phyloP scores from a whole-genome alignment of 1,140 invertebrate genomes.

The Cotesia vestalis region DNA sequence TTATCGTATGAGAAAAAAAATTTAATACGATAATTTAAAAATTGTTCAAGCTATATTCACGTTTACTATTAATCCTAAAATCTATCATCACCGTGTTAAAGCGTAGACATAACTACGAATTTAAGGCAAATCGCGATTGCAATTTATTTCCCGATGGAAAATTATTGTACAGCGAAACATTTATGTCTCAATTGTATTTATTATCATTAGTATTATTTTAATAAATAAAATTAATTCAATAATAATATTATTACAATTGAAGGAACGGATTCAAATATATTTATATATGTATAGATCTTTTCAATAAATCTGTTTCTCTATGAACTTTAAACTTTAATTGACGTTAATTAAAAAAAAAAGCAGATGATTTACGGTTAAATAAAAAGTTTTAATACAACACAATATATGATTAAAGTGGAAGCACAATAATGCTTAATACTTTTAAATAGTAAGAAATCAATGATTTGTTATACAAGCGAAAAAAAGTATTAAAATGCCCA shows the following conservation, averaged over 20 bases:
- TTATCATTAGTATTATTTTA: too few species aligned
- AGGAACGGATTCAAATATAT: not conserved
- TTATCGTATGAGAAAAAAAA: not conserved
- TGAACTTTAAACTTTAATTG: too few species aligned
- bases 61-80: slow-evolving; percentile 46
- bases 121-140: slow-evolving; percentile 58
- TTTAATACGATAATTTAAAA: slow-evolving; percentile 11
- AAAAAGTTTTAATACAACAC: slow-evolving; percentile 12
- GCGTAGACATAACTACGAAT: slow-evolving; percentile 58
- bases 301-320: too few species aligned
- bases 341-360: not conserved
- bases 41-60: slow-evolving; percentile 45
- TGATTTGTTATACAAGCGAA: not conserved
- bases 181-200: too few species aligned
- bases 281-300: not conserved
- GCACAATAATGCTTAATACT: slow-evolving; percentile 48
- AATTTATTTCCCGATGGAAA: slow-evolving; percentile 44
- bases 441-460: slow-evolving; percentile 25
- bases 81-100: slow-evolving; percentile 62
- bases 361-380: not conserved
- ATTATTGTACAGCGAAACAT: not conserved
- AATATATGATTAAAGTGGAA: slow-evolving; percentile 47
- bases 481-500: slow-evolving; percentile 37
- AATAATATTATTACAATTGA: too few species aligned
- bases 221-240: too few species aligned